Percentiles rank a stretch among this genome's conserved stretches.
These are phyloP conservation scores for Tetragnatha montana DNA, from an alignment of 2,888 invertebrate species.

Conservation along the genomic window DNA sequence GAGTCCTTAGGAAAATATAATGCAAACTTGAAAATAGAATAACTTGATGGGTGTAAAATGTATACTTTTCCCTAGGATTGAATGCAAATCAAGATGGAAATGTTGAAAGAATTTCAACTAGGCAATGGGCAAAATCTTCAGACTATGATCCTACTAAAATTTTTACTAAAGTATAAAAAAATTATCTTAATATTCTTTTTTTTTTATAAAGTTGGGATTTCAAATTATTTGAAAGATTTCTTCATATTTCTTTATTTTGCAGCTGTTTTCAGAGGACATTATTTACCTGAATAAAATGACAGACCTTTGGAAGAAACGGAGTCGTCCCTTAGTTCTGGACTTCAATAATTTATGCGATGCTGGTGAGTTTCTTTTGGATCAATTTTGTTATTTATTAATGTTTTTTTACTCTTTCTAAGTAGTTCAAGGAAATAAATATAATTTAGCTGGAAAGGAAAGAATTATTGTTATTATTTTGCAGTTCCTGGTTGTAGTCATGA, in stretches of 20 bases:
- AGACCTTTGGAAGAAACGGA: constrained; percentile 93
- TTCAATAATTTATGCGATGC: constrained; percentile 81
- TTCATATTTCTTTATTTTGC: constrained; percentile 64
- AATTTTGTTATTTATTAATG: background rate
- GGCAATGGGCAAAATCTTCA: constrained; percentile 90
- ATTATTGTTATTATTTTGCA: constrained; percentile 7
- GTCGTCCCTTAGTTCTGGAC: constrained; percentile 86
- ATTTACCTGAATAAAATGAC: constrained; percentile 95
- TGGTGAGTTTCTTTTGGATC: constrained; percentile 74
- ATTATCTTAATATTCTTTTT: constrained; percentile 24
- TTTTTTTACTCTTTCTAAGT: constrained; percentile 22
- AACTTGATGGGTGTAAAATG: background rate
- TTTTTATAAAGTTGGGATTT: constrained; percentile 1
- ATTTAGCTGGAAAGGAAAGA: background rate
- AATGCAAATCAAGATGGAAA: constrained; percentile 79
- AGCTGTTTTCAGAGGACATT: constrained; percentile 94
- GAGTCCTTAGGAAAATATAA: no score
- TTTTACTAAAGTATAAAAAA: constrained; percentile 83
- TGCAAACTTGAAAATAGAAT: background rate
- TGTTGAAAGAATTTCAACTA: constrained; percentile 83
- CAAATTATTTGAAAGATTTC: background rate
- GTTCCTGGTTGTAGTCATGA: constrained; percentile 75
- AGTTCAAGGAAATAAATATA: background rate
- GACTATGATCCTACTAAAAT: constrained; percentile 89
- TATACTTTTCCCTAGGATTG: constrained; percentile 1